These are phyloP conservation scores for Erythrolamprus reginae DNA, from an alignment of 2,113 vertebrate species.

Conservation along the genomic window DNA sequence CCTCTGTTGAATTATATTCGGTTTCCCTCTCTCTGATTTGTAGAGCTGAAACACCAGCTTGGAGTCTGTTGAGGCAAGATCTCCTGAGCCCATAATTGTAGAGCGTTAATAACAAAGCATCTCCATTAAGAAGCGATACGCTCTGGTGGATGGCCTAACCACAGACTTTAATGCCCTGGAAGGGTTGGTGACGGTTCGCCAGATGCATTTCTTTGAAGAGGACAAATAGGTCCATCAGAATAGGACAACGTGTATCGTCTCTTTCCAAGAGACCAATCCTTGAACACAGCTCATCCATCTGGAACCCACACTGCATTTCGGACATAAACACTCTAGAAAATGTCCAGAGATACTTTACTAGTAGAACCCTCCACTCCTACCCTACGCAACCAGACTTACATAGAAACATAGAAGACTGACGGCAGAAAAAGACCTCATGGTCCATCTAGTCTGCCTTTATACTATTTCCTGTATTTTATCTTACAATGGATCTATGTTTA, in stretches of 20 bases:
- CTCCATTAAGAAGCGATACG: background rate
- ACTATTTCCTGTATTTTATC: too few species aligned
- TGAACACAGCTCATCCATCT: too few species aligned
- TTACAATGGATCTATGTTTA: too few species aligned
- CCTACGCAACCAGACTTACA: too few species aligned
- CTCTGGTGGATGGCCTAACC: conserved; percentile 2
- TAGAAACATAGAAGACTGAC: too few species aligned
- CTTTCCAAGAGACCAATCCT: too few species aligned
- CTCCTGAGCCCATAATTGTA: background rate
- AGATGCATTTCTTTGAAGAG: background rate
- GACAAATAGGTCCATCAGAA: background rate
- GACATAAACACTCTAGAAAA: too few species aligned
- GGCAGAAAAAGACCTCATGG: too few species aligned
- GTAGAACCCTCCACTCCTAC: too few species aligned
- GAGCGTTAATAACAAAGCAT: background rate
- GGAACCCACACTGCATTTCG: too few species aligned
- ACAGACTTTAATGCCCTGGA: background rate
- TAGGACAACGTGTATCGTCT: fast-evolving
- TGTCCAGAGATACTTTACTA: too few species aligned
- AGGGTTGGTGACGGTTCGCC: background rate
- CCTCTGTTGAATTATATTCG: background rate
- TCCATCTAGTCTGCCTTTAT: too few species aligned
- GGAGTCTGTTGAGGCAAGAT: background rate
- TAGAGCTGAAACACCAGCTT: conserved; percentile 4
- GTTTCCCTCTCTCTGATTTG: background rate